These are phyloP conservation scores for Malthinus flaveolus DNA, from an alignment of 2,888 invertebrate species.

Conservation along the genomic window DNA sequence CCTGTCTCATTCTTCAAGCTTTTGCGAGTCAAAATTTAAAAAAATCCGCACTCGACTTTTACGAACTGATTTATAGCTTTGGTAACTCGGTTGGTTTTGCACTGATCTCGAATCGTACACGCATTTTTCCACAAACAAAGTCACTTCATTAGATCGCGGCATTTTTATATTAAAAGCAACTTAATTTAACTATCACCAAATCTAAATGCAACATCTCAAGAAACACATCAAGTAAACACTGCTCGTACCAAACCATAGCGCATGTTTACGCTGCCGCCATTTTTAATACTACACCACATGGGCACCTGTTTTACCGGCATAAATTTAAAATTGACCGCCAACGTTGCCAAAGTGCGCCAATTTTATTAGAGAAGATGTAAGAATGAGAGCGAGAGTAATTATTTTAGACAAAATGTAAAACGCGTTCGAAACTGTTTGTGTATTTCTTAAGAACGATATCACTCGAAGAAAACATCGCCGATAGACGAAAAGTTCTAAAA, in stretches of 20 bases:
- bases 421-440: too few relatives aligned
- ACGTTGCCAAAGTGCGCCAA: neutral
- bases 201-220: slow-evolving; percentile 52
- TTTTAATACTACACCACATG: slow-evolving; percentile 40
- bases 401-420: too few relatives aligned
- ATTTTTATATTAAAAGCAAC: slow-evolving; percentile 41
- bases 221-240: slow-evolving; percentile 59
- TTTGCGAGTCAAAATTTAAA: slow-evolving; percentile 45
- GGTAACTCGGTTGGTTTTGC: slow-evolving; percentile 39
- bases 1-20: slow-evolving; percentile 59
- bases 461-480: too few relatives aligned
- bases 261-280: slow-evolving; percentile 53
- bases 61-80: slow-evolving; percentile 41
- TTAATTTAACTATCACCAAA: slow-evolving; percentile 35
- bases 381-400: too few relatives aligned
- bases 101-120: slow-evolving; percentile 39
- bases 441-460: too few relatives aligned
- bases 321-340: slow-evolving; percentile 33
- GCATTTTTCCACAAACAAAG: slow-evolving; percentile 38
- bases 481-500: too few relatives aligned
- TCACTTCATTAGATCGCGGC: slow-evolving; percentile 38
- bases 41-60: slow-evolving; percentile 47
- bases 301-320: slow-evolving; percentile 41
- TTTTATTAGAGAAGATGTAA: neutral
- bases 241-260: slow-evolving; percentile 54